Conservation (phyloP, 2,888 invertebrate genomes). For the Teleiodes luculella region DNA sequence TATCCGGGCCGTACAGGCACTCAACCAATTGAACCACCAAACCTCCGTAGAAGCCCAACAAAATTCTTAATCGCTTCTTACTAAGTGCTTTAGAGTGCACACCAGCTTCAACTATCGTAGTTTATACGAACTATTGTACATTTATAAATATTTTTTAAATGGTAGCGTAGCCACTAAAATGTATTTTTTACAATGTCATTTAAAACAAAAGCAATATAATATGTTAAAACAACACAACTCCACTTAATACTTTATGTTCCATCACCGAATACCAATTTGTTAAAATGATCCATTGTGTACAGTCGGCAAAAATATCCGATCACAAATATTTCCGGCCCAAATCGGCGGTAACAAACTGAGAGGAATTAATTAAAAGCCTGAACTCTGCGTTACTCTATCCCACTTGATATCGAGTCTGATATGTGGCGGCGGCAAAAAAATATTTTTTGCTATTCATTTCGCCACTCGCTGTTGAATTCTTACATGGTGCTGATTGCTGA, state of each 20-base stretch:
- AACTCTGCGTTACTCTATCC: background rate
- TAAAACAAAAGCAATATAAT: too few species aligned
- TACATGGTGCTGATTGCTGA: too few species aligned
- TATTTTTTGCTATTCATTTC: background rate
- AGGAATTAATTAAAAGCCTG: conserved; percentile 8
- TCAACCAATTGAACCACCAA: too few species aligned
- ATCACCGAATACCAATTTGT: background rate
- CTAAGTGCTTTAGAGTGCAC: too few species aligned
- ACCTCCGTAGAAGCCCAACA: too few species aligned
- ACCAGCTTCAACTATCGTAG: too few species aligned
- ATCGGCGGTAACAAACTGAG: background rate
- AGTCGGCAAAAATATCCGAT: background rate
- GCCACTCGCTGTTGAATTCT: too few species aligned
- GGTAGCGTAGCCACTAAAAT: background rate
- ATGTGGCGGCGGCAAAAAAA: background rate
- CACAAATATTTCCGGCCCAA: background rate
- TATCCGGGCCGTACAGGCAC: too few species aligned
- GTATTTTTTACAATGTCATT: too few species aligned
- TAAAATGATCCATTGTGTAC: background rate
- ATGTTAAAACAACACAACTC: background rate
- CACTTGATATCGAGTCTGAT: background rate
- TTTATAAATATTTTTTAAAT: too few species aligned
- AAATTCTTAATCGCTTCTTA: too few species aligned
- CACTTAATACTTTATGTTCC: background rate
- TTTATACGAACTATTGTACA: too few species aligned